phyloP scores from a whole-genome alignment of 2,888 invertebrate species.

The Drosophila limbata region DNA sequence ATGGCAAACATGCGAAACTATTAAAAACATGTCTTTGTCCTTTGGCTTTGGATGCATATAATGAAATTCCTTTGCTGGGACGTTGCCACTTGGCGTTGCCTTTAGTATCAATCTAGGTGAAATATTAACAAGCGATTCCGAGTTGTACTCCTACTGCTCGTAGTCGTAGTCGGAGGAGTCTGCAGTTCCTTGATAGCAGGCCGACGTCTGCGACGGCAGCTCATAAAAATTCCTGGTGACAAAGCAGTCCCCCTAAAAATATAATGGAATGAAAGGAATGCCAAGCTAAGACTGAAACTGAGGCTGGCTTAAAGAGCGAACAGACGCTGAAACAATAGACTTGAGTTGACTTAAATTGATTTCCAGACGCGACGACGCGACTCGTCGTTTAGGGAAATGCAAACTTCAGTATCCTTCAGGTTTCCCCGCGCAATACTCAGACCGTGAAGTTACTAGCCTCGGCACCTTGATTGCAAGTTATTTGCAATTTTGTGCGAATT shows the following conservation, averaged over 20 bases:
- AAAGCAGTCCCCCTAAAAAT: slow-evolving; percentile 27
- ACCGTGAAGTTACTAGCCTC: slow-evolving; percentile 24
- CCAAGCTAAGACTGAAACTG: slow-evolving; percentile 8
- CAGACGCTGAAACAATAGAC: slow-evolving; percentile 78
- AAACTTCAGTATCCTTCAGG: slow-evolving; percentile 8
- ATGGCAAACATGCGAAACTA: slow-evolving; percentile 75
- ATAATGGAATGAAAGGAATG: slow-evolving; percentile 14
- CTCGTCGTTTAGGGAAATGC: slow-evolving; percentile 28
- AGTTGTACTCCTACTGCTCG: too few species aligned
- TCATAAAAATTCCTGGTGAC: slow-evolving; percentile 81
- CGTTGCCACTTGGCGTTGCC: slow-evolving; percentile 49
- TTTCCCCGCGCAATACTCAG: slow-evolving; percentile 22
- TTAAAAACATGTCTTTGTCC: slow-evolving; percentile 77
- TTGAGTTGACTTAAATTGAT: slow-evolving; percentile 82
- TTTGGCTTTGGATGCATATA: slow-evolving; percentile 68
- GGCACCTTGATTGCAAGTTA: slow-evolving; percentile 83
- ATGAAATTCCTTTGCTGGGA: slow-evolving; percentile 73
- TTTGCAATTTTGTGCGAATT: slow-evolving; percentile 80
- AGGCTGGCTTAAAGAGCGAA: slow-evolving; percentile 56
- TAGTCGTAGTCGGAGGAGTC: slow-evolving; percentile 14
- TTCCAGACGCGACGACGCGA: slow-evolving; percentile 63
- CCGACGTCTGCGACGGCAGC: slow-evolving; percentile 66
- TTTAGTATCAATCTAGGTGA: slow-evolving; percentile 79
- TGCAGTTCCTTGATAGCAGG: slow-evolving; percentile 56
- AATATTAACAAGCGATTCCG: slow-evolving; percentile 71